Evolutionary conservation across 2,888 invertebrate genomes (phyloP).

Genomic region (Unio delphinus): DNA sequence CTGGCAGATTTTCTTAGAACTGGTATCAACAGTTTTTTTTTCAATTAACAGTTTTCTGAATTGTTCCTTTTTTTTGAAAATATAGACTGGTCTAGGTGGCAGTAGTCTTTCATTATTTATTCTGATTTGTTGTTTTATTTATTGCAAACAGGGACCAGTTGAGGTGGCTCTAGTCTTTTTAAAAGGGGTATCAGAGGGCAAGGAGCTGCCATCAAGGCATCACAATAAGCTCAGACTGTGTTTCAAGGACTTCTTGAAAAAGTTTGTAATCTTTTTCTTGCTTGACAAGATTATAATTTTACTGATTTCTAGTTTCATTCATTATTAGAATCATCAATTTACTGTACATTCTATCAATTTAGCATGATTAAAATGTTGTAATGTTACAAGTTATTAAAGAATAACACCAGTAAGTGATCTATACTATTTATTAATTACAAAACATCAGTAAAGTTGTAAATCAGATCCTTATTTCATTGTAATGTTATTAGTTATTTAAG

Average conservation of each 20-base stretch:
- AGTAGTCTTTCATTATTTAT: conserved; percentile 80
- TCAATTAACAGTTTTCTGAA: neutral
- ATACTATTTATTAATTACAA: no score
- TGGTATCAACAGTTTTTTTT: no score
- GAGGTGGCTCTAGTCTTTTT: conserved; percentile 96
- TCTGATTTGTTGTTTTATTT: conserved; percentile 6
- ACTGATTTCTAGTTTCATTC: no score
- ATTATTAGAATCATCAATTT: no score
- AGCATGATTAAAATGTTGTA: no score
- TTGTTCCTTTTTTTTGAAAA: conserved; percentile 8
- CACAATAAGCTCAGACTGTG: conserved; percentile 95
- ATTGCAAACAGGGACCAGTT: conserved; percentile 84
- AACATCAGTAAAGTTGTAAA: no score
- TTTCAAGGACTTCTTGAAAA: conserved; percentile 96
- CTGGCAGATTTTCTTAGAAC: no score
- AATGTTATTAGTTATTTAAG: no score
- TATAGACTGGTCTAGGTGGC: conserved; percentile 97
- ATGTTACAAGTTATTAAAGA: no score
- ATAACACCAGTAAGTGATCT: no score
- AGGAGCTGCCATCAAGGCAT: conserved; percentile 79
- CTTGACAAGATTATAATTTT: neutral
- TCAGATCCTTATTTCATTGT: no score
- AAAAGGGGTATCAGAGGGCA: conserved; percentile 85
- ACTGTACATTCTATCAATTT: no score
- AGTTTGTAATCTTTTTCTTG: conserved; percentile 74